A percentile compares a stretch with the other conserved stretches of the same genome.
These are phyloP conservation scores for Augochlora pura DNA, from an alignment of 1,140 invertebrate genomes.

Conservation along the genomic window DNA sequence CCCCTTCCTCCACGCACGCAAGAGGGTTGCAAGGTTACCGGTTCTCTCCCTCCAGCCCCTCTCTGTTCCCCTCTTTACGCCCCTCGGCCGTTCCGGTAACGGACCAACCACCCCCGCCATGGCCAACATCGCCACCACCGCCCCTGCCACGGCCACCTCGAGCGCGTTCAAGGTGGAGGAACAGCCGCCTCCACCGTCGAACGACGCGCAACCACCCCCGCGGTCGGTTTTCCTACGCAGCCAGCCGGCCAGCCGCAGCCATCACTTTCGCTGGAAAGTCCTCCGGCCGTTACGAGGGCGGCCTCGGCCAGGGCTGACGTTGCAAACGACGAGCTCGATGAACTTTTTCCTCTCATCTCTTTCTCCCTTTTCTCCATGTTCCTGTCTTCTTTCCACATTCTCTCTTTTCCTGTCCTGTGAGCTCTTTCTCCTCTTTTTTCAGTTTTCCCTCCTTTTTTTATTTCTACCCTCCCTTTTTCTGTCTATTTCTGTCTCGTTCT, in stretches of 20 bases:
- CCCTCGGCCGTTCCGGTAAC: conserved; percentile 20
- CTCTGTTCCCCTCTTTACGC: neutral
- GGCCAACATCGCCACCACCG: conserved; percentile 32
- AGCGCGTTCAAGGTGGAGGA: conserved; percentile 39
- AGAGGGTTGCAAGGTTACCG: conserved; percentile 78
- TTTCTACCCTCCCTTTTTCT: too few species aligned
- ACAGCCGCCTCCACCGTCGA: conserved; percentile 35
- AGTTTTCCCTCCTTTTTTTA: neutral
- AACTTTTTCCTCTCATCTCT: conserved; percentile 41
- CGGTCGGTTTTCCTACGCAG: conserved; percentile 59
- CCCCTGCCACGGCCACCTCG: conserved; percentile 36
- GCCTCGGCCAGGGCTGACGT: conserved; percentile 69
- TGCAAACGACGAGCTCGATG: conserved; percentile 69
- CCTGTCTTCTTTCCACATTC: neutral
- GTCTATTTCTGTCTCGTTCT: neutral
- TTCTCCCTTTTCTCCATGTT: neutral
- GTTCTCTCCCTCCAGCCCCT: conserved; percentile 31
- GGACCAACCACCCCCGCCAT: conserved; percentile 51
- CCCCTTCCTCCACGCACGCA: conserved; percentile 69
- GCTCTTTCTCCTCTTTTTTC: neutral
- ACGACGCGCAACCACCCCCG: conserved; percentile 37
- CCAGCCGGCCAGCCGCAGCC: conserved; percentile 64
- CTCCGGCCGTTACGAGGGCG: conserved; percentile 51
- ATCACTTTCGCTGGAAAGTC: conserved; percentile 75
- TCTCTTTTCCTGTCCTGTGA: too few species aligned